Base-by-base conservation (phyloP, 2,797 vertebrate species). In the Gallirallus australis region DNA sequence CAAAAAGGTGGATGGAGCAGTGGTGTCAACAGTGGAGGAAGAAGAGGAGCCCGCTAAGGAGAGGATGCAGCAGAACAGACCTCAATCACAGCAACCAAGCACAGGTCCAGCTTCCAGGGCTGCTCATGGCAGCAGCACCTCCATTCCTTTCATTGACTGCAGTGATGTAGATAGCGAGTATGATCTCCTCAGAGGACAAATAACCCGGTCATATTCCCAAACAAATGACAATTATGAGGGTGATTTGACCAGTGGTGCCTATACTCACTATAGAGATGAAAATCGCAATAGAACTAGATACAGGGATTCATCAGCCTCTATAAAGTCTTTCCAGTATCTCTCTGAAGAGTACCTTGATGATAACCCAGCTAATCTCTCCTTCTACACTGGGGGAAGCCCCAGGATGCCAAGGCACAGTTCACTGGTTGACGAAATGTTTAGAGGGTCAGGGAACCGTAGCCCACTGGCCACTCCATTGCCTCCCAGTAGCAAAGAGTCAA, bases 31-130 rank as follows among this genome's bases (percentile, higher is more conserved):
- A 6, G 84, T 68, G 66, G 98, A 97, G 95, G 97, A 98, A 82
- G 98, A 98, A 96, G 97, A 98, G 94, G 98, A 98, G 76, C 90
- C 92, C 57, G 37, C 84, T 73, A 97, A 97, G 97, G 98, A 98
- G 57, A 97, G 92, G 93, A 90, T 91, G 53, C 98, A 97, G 96
- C 97, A 81, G 98, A 98, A 96, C 98, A 97, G 97, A 92, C 96
- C 98, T 96, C 98, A 97, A 52, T 97, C 98, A 50, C 99, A 98
- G 89, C 99, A 98, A 97, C 99, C 97, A 89, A 99, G 97, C 98
- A 98, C 99, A 99, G 99, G 99, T 99, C 99, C 99, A 98, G 98
- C 99, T 98, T 99, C 98, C 97, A 94, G 96, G 91, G 97, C 98
- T 98, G 98, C 98, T 93, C 96, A 97, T 97, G 98, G 98, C 98